Evolutionary conservation across 2,888 invertebrate genomes (phyloP), one percentile per base, ranked within the genome.

Genomic region (Phrixothrix hirtus): DNA sequence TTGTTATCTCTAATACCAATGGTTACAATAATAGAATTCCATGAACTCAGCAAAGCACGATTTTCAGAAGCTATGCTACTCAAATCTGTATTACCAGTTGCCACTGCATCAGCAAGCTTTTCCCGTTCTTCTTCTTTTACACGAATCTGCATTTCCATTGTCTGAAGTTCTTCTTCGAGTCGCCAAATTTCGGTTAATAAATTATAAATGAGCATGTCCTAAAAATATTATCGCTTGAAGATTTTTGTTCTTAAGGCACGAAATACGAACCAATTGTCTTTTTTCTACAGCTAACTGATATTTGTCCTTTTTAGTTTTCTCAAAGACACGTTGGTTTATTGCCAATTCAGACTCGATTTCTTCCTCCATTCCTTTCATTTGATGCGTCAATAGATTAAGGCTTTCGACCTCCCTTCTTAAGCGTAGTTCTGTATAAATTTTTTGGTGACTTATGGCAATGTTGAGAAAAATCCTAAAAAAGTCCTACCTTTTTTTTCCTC

Each of bases 11-110:
- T 74, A 49, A 86, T 83, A 13, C 81, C 79, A 54, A 90, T 87
- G 48, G 85, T 85, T 7, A 84, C 77, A 1, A 91, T 79, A 29
- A 89, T 86, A 9, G 86, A 83, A 67, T 87, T 85, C 90, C 90
- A 91, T 3, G 87, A 80, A 62, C 83, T 83, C 56, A 86, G 79
- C 11, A 90, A 75, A 2, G 84, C 83, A 27, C 83, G 83, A 55
- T 88, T 84, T 62, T 90, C 89, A 36, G 81, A 75, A 62, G 87
- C 84, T 37, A 89, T 68, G 13, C 83, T 85, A 67, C 88, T 87
- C 13, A 90, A 75, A 66, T 90, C 89, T 0, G 85, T 82, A 53
- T 85, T 85, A n/a, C 86, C 86, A 55, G 86, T 80, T 0, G 85
- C 82, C 16, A 87, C 81, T 69, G 84, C 77, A 63, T 79, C 78